Conservation (phyloP, 2,888 invertebrate genomes). For the Himalopsyche anomala region DNA sequence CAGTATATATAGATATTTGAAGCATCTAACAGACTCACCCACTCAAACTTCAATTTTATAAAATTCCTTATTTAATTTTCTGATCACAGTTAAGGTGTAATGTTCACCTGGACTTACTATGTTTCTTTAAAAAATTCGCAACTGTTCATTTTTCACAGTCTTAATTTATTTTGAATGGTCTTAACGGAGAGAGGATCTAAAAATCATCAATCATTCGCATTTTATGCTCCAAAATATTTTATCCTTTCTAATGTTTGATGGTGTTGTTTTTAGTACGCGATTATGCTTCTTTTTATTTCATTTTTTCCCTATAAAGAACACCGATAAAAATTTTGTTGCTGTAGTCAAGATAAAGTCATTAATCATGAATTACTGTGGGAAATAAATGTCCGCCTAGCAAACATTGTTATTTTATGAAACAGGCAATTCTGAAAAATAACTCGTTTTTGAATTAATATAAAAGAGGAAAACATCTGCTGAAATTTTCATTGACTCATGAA, state of each 20-base stretch:
- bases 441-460: constrained; percentile 3
- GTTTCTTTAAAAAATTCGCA: too few species aligned
- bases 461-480: background rate
- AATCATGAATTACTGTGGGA: constrained; percentile 52
- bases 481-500: background rate
- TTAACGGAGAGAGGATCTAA: constrained; percentile 2
- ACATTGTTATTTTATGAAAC: constrained; percentile 27
- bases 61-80: too few species aligned
- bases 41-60: too few species aligned
- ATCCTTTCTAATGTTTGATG: constrained; percentile 30
- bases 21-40: too few species aligned
- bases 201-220: constrained; percentile 38
- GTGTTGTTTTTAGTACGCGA: constrained; percentile 30
- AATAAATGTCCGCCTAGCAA: constrained; percentile 47
- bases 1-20: too few species aligned
- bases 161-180: constrained; percentile 13
- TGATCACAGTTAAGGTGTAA: too few species aligned
- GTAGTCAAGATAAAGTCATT: constrained; percentile 45
- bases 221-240: constrained; percentile 15
- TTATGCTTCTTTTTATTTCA: constrained; percentile 40
- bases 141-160: background rate
- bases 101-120: too few species aligned
- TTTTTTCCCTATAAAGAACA: constrained; percentile 46
- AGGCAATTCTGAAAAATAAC: constrained; percentile 23
- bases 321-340: constrained; percentile 48